A percentile compares a stretch with the other conserved stretches of the same genome.
Conservation (phyloP, 2,797 vertebrate genomes). For the Argyrosomus regius region DNA sequence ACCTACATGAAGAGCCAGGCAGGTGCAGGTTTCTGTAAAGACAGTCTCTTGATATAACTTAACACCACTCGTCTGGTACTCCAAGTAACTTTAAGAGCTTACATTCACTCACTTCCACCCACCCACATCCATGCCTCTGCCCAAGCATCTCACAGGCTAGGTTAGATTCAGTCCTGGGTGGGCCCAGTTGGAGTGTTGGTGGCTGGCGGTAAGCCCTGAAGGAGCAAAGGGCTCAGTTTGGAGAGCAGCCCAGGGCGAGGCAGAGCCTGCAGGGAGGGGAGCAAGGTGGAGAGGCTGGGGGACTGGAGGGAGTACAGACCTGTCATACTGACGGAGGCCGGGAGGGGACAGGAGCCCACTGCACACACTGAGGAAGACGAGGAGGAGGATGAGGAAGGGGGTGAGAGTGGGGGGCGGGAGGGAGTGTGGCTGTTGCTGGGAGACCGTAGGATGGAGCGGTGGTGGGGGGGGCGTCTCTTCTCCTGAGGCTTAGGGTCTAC, state of each 20-base stretch:
- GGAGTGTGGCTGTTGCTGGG: constrained; percentile 83
- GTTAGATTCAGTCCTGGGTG: constrained; percentile 62
- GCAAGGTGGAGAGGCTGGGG: constrained; percentile 79
- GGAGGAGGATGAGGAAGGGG: constrained; percentile 80
- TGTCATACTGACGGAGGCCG: constrained; percentile 87
- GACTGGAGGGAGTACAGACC: constrained; percentile 89
- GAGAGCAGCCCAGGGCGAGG: constrained; percentile 74
- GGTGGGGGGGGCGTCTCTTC: constrained; percentile 88
- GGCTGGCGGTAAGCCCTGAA: constrained; percentile 72
- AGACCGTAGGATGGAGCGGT: constrained; percentile 86
- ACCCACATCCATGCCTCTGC: neutral
- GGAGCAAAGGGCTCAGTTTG: constrained; percentile 80
- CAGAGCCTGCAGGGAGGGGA: constrained; percentile 83
- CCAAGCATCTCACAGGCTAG: constrained; percentile 25
- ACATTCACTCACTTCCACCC: constrained; percentile 14
- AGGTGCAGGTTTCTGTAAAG: constrained; percentile 16
- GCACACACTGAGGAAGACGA: constrained; percentile 80
- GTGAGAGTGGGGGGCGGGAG: constrained; percentile 77
- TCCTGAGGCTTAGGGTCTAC: constrained; percentile 90
- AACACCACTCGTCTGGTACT: constrained; percentile 10
- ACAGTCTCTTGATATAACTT: constrained; percentile 21
- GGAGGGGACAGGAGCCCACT: constrained; percentile 83
- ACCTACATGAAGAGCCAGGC: constrained; percentile 24
- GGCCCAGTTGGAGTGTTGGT: constrained; percentile 69
- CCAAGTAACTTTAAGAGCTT: neutral